Conservation (phyloP, 64 coral and sea anemone genomes). For the Astreopora myriophthalma region DNA sequence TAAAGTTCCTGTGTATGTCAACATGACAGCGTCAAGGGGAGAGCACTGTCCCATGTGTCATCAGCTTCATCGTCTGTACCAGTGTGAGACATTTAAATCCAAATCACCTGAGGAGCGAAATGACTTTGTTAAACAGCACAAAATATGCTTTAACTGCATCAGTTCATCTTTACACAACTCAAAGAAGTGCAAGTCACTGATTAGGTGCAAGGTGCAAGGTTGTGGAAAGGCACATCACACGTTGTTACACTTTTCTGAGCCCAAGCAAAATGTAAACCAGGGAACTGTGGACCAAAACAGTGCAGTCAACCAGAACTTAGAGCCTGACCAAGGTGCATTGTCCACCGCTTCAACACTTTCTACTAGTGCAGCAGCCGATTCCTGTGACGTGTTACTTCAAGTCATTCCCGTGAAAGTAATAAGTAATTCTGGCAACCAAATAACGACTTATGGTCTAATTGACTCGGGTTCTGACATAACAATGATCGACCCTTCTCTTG, state of each 20-base stretch:
- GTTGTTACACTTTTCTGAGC: constrained; percentile 31
- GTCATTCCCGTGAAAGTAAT: constrained; percentile 60
- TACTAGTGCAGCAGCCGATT: neutral
- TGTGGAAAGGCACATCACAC: constrained; percentile 46
- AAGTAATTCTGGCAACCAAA: constrained; percentile 1
- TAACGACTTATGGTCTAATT: constrained; percentile 61
- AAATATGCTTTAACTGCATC: too few relatives aligned
- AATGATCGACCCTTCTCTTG: constrained; percentile 53
- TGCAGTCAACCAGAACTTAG: neutral
- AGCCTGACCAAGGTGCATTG: neutral
- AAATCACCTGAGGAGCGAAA: constrained; percentile 22
- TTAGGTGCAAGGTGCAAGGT: too few relatives aligned
- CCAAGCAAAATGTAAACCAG: neutral
- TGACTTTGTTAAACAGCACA: neutral
- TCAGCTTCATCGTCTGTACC: constrained; percentile 12
- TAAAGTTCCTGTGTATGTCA: neutral
- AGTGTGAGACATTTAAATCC: constrained; percentile 54
- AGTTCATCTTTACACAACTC: too few relatives aligned
- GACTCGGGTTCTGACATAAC: constrained; percentile 64
- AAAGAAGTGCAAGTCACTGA: too few relatives aligned
- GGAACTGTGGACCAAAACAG: neutral
- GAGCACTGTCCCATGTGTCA: constrained; percentile 9
- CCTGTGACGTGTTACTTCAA: constrained; percentile 42
- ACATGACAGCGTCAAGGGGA: neutral
- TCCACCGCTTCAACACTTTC: neutral